Conservation (phyloP, 30 jellyfish, hydroid and myxozoan species). For the Hydractinia symbiolongicarpus region DNA sequence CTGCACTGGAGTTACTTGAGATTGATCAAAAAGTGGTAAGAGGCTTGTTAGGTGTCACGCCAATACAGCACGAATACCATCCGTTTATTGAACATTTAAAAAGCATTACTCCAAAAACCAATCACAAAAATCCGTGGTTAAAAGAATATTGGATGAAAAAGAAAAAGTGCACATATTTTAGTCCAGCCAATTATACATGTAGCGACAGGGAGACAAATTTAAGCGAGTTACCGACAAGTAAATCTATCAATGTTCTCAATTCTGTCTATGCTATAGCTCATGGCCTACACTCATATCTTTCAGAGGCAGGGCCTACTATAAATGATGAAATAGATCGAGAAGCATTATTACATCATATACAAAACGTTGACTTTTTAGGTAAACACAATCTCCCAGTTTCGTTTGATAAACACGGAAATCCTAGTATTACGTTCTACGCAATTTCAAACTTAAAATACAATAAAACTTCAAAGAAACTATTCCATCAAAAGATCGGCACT, state of each 20-base stretch:
- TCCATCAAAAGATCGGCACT: slow-evolving; percentile 43
- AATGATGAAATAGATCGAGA: background rate
- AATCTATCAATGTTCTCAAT: slow-evolving; percentile 81
- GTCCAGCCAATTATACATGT: slow-evolving; percentile 28
- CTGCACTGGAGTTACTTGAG: slow-evolving; percentile 36
- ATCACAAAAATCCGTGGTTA: slow-evolving; percentile 81
- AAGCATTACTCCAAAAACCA: slow-evolving; percentile 50
- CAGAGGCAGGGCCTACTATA: background rate
- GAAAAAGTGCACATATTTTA: slow-evolving; percentile 22
- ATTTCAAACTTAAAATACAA: slow-evolving; percentile 61
- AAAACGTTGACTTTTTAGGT: slow-evolving; percentile 67
- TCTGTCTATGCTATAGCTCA: slow-evolving; percentile 92
- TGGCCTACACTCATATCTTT: slow-evolving; percentile 47
- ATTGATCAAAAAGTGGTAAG: slow-evolving; percentile 67
- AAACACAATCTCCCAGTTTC: slow-evolving; percentile 54
- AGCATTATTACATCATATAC: slow-evolving; percentile 32
- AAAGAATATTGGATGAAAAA: slow-evolving; percentile 60
- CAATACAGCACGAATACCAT: slow-evolving; percentile 47
- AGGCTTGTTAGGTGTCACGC: slow-evolving; percentile 90
- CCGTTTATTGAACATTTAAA: slow-evolving; percentile 52
- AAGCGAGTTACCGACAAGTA: slow-evolving; percentile 53
- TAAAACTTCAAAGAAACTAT: slow-evolving; percentile 15
- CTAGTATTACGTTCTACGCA: slow-evolving; percentile 87
- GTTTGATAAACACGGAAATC: slow-evolving; percentile 74
- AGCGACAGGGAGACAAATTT: background rate